A percentile compares a stretch with the other conserved stretches of the same genome.
These are phyloP conservation scores for Phylloscopus collybita DNA, from an alignment of 2,797 vertebrate species.

Conservation along the genomic window DNA sequence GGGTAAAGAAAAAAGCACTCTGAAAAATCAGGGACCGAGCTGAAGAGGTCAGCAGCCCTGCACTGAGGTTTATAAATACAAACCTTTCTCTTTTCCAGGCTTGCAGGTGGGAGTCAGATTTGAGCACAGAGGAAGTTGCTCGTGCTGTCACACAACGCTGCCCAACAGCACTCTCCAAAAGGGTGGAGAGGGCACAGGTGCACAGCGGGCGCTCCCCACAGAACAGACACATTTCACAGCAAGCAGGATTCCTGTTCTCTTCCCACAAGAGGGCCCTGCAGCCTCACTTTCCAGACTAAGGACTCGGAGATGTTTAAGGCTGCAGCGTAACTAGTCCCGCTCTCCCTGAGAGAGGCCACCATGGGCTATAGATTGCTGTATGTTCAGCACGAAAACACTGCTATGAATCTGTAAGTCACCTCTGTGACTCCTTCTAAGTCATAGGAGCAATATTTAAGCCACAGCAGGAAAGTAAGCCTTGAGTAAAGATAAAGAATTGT, in stretches of 20 bases:
- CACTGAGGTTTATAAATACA: background rate
- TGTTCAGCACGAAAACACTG: background rate
- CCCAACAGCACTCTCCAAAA: fast-evolving
- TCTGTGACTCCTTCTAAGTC: background rate
- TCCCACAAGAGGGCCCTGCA: conserved; percentile 55
- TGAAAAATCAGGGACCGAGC: background rate
- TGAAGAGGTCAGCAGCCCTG: background rate
- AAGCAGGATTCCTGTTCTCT: background rate
- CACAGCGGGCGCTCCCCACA: fast-evolving
- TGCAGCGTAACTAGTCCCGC: fast-evolving
- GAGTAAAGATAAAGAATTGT: background rate
- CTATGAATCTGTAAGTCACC: background rate
- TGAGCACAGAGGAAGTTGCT: background rate
- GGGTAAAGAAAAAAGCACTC: background rate
- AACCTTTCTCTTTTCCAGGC: background rate
- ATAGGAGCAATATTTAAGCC: background rate
- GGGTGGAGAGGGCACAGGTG: fast-evolving
- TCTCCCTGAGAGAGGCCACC: background rate
- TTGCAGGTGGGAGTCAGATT: background rate
- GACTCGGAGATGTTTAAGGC: fast-evolving
- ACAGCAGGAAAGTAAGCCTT: background rate
- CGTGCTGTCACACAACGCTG: fast-evolving
- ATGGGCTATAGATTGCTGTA: too few species aligned
- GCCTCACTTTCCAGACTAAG: background rate
- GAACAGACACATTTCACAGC: fast-evolving